These are phyloP conservation scores for Semnornis frantzii DNA, from an alignment of 2,113 vertebrate species.

Conservation along the genomic window DNA sequence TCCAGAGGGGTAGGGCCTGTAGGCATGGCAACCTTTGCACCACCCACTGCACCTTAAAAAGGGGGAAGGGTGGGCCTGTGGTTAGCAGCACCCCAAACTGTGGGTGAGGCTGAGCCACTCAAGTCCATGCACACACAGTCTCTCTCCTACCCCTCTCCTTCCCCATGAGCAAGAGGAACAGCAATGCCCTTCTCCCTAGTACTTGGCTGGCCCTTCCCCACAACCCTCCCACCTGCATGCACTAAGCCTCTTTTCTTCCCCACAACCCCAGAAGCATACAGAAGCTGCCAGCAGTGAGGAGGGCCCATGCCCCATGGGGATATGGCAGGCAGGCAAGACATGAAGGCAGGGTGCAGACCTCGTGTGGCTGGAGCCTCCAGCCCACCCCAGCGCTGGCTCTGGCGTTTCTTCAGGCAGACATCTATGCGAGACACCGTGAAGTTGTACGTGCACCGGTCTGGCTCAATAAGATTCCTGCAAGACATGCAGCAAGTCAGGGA, in stretches of 20 bases:
- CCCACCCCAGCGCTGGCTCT: conserved; percentile 95
- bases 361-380: conserved; percentile 93
- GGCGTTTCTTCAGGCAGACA: conserved; percentile 93
- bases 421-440: conserved; percentile 91
- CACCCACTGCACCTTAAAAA: conserved; percentile 99
- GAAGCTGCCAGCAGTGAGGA: background rate
- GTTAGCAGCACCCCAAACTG: conserved; percentile 80
- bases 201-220: background rate
- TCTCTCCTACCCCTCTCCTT: background rate
- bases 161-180: background rate
- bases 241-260: background rate
- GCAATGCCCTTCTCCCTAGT: background rate
- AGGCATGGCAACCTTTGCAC: conserved; percentile 97
- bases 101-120: background rate
- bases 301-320: background rate
- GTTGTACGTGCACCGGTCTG: conserved; percentile 89
- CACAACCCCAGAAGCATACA: background rate
- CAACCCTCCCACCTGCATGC: background rate
- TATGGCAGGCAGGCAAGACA: background rate
- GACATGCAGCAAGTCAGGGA: background rate
- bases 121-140: background rate
- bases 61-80: conserved; percentile 87
- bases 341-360: conserved; percentile 91
- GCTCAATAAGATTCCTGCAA: conserved; percentile 93
- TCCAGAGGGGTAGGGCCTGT: conserved; percentile 91